Evolutionary conservation across 2,797 vertebrate genomes (phyloP).

Genomic region (Macropodus opercularis): DNA sequence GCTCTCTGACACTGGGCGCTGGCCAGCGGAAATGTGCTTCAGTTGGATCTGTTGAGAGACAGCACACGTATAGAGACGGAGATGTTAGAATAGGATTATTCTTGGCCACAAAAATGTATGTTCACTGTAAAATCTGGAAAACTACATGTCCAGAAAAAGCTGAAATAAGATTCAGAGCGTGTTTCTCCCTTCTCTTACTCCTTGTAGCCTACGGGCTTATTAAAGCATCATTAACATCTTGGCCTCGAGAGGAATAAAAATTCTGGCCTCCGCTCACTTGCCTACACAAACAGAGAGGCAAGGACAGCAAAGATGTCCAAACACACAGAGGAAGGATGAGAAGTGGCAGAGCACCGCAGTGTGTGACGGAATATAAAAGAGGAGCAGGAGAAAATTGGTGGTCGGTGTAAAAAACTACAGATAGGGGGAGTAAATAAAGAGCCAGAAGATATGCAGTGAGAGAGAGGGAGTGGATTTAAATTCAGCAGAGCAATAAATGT

Average conservation of each 20-base stretch:
- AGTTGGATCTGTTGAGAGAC: slow-evolving; percentile 17
- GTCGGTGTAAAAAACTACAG: slow-evolving; percentile 23
- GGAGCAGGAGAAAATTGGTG: slow-evolving; percentile 28
- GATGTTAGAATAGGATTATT: slow-evolving; percentile 7
- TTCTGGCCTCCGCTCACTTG: slow-evolving; percentile 6
- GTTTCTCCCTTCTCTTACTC: slow-evolving; percentile 2
- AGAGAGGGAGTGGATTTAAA: slow-evolving; percentile 41
- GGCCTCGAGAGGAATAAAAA: not conserved
- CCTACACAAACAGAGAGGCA: slow-evolving; percentile 7
- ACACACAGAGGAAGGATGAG: slow-evolving; percentile 1
- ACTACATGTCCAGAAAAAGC: not conserved
- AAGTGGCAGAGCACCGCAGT: slow-evolving; percentile 33
- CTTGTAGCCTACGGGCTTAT: not conserved
- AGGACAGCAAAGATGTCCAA: slow-evolving; percentile 9
- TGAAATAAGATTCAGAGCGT: not conserved
- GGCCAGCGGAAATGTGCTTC: slow-evolving; percentile 32
- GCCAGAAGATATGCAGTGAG: slow-evolving; percentile 11
- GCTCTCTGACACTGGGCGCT: slow-evolving; percentile 27
- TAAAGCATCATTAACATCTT: slow-evolving; percentile 31
- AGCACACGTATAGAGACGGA: slow-evolving; percentile 10
- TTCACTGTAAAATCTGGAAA: too few species aligned
- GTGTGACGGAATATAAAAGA: slow-evolving; percentile 25
- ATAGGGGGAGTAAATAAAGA: slow-evolving; percentile 43
- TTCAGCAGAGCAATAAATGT: slow-evolving; percentile 57
- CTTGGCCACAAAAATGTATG: too few species aligned